Conservation (phyloP, 2,113 vertebrate species). For the Bubo blakistoni region DNA sequence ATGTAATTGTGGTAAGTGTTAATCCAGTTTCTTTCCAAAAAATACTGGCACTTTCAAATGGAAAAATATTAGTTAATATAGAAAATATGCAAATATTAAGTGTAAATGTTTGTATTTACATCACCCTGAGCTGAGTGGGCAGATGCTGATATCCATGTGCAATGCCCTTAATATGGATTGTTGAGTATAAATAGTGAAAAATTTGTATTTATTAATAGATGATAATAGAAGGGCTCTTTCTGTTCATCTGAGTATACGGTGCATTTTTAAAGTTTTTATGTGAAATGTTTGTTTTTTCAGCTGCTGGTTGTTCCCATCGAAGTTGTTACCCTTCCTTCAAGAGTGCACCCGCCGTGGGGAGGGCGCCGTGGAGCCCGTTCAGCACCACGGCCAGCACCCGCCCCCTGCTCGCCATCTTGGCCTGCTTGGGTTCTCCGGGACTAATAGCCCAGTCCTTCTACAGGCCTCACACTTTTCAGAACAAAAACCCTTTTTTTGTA, state of each 20-base stretch:
- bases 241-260: fast-evolving
- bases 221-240: background rate
- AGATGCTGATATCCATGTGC: background rate
- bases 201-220: background rate
- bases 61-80: background rate
- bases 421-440: fast-evolving
- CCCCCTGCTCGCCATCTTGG: background rate
- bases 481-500: background rate
- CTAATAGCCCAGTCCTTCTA: fast-evolving
- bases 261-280: background rate
- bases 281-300: background rate
- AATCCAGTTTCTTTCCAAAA: background rate
- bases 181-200: background rate
- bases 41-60: background rate
- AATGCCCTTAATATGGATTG: background rate
- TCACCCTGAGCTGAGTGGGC: background rate
- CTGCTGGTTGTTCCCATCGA: fast-evolving
- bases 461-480: no score
- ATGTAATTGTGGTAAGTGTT: background rate
- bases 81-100: background rate
- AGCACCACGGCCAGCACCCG: background rate
- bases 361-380: fast-evolving
- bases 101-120: slow-evolving; percentile 20
- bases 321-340: fast-evolving
- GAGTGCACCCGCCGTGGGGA: fast-evolving